Conservation (phyloP, 2,797 vertebrate species). For the Taeniopygia guttata region DNA sequence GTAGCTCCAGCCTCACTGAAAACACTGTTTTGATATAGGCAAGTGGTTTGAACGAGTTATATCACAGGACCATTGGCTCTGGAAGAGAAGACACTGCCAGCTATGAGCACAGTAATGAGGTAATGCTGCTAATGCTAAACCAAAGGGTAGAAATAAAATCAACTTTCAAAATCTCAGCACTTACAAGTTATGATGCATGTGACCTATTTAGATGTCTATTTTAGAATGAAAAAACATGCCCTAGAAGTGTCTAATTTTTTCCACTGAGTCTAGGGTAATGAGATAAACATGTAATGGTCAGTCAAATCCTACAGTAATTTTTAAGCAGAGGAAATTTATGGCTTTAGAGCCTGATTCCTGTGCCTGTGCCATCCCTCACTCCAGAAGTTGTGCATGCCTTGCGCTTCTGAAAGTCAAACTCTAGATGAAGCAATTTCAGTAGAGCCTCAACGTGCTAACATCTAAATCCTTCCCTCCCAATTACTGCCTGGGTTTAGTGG, state of each 20-base stretch:
- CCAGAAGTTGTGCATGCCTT: not conserved
- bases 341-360: not conserved
- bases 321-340: not conserved
- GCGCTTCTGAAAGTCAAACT: not conserved
- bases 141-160: not conserved
- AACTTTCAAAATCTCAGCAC: not conserved
- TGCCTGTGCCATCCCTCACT: not conserved
- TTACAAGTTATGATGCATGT: not conserved
- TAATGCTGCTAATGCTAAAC: not conserved
- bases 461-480: constrained; percentile 1
- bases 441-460: not conserved
- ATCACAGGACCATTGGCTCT: not conserved
- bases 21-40: not conserved
- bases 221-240: not conserved
- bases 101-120: not conserved
- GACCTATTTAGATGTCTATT: constrained; percentile 39
- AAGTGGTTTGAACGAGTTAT: not conserved
- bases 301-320: not conserved
- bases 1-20: not conserved
- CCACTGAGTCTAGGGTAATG: not conserved
- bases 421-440: not conserved
- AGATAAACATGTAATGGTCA: not conserved
- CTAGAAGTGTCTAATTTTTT: not conserved
- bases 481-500: not conserved
- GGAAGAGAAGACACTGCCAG: not conserved